These are phyloP conservation scores for Capromys pilorides DNA, from an alignment of 2,797 vertebrate genomes.

Conservation along the genomic window DNA sequence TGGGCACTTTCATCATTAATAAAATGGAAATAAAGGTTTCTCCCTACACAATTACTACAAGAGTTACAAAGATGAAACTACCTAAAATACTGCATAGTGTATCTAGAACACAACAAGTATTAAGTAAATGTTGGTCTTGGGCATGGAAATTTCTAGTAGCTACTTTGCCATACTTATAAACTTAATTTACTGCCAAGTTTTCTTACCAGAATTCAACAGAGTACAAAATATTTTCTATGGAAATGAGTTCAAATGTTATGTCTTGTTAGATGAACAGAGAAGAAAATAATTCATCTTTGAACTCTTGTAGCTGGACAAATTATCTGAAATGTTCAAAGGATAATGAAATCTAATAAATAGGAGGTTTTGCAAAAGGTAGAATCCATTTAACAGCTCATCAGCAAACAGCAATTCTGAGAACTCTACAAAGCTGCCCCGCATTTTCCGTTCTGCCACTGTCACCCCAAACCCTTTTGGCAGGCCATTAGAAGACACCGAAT, in stretches of 20 bases:
- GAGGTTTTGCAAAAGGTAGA: neutral
- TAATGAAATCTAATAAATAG: neutral
- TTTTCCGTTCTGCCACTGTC: neutral
- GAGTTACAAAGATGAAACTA: neutral
- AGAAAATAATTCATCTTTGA: neutral
- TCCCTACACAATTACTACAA: neutral
- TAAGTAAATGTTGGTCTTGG: neutral
- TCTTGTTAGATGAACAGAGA: neutral
- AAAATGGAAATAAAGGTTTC: neutral
- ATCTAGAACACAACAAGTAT: neutral
- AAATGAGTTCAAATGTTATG: neutral
- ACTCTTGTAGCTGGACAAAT: neutral
- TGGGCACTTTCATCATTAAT: neutral
- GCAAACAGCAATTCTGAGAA: neutral
- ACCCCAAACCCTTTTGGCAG: neutral
- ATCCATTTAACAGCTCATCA: neutral
- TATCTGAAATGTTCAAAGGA: neutral
- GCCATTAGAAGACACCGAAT: neutral
- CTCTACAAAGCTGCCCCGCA: accelerated
- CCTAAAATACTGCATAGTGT: neutral
- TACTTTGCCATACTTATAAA: neutral
- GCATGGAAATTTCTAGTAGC: neutral
- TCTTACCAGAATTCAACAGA: neutral
- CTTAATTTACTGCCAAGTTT: neutral
- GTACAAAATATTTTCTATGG: neutral